Conservation (phyloP, 2,113 vertebrate genomes). For the Arvicanthis niloticus region DNA sequence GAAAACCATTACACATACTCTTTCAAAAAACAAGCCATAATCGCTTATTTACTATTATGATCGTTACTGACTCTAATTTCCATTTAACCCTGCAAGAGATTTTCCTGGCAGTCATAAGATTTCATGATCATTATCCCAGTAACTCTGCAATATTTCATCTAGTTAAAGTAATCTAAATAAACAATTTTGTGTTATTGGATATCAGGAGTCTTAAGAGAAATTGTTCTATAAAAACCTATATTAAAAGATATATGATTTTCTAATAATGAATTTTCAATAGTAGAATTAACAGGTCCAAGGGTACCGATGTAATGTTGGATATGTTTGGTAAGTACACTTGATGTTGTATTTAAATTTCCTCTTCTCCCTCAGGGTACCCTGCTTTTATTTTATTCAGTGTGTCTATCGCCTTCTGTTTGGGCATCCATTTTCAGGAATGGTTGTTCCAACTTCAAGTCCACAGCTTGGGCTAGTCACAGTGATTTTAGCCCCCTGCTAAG, state of each 20-base stretch:
- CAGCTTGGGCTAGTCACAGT: neutral
- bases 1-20: neutral
- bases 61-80: neutral
- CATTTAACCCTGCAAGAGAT: neutral
- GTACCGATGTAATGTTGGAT: neutral
- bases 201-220: neutral
- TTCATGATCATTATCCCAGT: neutral
- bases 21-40: neutral
- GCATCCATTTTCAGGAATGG: neutral
- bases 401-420: neutral
- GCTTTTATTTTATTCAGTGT: neutral
- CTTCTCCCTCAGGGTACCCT: neutral
- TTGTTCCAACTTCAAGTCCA: neutral
- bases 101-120: neutral
- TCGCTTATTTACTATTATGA: neutral
- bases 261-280: neutral
- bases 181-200: neutral
- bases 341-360: neutral
- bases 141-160: neutral
- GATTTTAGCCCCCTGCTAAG: neutral
- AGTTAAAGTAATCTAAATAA: neutral
- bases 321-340: neutral
- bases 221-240: neutral
- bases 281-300: neutral
- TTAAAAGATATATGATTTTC: neutral